Evolutionary conservation across 2,113 vertebrate genomes (phyloP).

Genomic region (Zosterops borbonicus): DNA sequence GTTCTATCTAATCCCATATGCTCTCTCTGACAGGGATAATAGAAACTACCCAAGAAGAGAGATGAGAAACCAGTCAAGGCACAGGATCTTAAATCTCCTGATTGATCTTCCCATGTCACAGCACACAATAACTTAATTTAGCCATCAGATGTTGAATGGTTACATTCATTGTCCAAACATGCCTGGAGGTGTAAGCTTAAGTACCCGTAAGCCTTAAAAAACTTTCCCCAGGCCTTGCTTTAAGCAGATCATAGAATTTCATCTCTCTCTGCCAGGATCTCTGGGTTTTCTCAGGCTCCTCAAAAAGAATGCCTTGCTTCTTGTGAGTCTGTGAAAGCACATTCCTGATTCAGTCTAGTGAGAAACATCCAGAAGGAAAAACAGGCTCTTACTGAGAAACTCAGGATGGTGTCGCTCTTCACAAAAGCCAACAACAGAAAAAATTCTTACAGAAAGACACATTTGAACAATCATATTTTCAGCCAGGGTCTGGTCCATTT

Average conservation of each 20-base stretch:
- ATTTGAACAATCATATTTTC: neutral
- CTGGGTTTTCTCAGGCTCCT: neutral
- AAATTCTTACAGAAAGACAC: neutral
- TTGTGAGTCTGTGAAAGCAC: neutral
- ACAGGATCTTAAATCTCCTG: neutral
- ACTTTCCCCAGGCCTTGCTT: neutral
- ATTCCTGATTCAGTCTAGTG: neutral
- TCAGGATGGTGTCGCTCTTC: neutral
- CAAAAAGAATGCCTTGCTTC: neutral
- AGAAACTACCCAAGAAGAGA: neutral
- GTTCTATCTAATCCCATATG: neutral
- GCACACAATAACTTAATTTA: slow-evolving; percentile 1
- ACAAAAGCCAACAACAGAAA: neutral
- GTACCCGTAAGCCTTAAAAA: neutral
- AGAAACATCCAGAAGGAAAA: neutral
- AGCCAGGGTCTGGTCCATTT: neutral
- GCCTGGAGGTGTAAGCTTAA: neutral
- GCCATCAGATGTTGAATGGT: neutral
- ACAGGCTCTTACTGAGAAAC: neutral
- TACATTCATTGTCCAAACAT: neutral
- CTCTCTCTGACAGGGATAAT: neutral
- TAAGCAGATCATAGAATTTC: neutral
- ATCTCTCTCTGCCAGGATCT: neutral
- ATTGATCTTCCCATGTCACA: neutral
- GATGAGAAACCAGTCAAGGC: neutral